Percentiles rank a stretch among this genome's conserved stretches.
These are phyloP conservation scores for Daktulosphaira vitifoliae DNA, from an alignment of 1,140 invertebrate genomes.

Conservation along the genomic window DNA sequence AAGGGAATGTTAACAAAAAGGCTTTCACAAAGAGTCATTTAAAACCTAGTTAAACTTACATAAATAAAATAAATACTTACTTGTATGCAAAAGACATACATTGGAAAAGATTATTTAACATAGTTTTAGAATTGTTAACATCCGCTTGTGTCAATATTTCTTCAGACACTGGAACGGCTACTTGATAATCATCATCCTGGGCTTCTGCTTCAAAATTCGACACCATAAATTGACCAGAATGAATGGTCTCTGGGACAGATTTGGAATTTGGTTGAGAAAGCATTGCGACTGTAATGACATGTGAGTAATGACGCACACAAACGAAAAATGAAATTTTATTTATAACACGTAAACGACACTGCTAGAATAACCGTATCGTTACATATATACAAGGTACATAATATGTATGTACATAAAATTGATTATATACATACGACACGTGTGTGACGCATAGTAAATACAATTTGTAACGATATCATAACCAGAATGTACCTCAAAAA, in stretches of 20 bases:
- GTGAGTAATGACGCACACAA: neutral
- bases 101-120: conserved; percentile 88
- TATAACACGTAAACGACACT: neutral
- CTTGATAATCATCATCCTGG: conserved; percentile 77
- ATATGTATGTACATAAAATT: no score
- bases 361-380: neutral
- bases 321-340: neutral
- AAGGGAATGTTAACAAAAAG: no score
- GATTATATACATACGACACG: no score
- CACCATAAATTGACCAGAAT: conserved; percentile 97
- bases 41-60: no score
- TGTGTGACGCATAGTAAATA: no score
- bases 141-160: conserved; percentile 45
- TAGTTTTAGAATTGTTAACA: conserved; percentile 67
- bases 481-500: no score
- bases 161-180: conserved; percentile 66
- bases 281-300: neutral
- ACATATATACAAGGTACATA: no score
- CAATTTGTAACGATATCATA: no score
- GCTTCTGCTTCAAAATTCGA: conserved; percentile 89
- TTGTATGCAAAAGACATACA: conserved; percentile 95
- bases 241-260: conserved; percentile 63
- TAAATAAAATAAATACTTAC: no score
- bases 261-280: neutral
- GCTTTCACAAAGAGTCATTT: no score